phyloP scores from a whole-genome alignment of 2,797 vertebrate genomes.

The Poecilia wingei region DNA sequence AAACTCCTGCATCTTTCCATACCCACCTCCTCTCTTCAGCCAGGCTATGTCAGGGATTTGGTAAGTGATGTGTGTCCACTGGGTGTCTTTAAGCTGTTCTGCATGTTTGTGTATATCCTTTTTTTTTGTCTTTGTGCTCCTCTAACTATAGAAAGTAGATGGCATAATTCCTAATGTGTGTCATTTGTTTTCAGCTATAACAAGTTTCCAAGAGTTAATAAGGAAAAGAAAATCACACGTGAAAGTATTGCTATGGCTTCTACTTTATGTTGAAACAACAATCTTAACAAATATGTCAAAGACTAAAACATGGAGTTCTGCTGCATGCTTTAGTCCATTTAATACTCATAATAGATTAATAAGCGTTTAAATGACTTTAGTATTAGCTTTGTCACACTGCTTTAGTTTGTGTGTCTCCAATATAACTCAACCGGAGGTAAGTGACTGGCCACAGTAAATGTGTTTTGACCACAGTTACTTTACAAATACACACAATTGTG shows the following conservation, averaged over 20 bases:
- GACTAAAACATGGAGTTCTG: conserved; percentile 4
- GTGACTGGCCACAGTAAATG: conserved; percentile 21
- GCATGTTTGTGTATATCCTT: conserved; percentile 45
- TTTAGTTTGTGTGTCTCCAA: conserved; percentile 1
- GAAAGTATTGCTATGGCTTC: neutral
- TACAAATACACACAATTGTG: neutral
- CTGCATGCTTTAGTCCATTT: conserved; percentile 29
- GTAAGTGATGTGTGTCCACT: conserved; percentile 87
- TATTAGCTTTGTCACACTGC: neutral
- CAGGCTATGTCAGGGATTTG: conserved; percentile 99
- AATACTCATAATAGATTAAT: conserved; percentile 4
- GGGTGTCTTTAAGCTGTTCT: conserved; percentile 54
- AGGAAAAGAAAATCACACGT: conserved; percentile 4
- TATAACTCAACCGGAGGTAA: conserved; percentile 1
- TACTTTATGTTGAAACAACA: neutral
- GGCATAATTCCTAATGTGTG: neutral
- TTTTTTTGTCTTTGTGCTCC: conserved; percentile 29
- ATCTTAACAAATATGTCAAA: neutral
- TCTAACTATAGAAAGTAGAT: conserved; percentile 48
- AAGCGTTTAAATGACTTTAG: neutral
- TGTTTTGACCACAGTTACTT: neutral
- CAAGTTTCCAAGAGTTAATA: conserved; percentile 8
- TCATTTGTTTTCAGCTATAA: conserved; percentile 17
- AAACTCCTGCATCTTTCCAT: conserved; percentile 78
- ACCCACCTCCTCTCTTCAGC: conserved; percentile 88